Base-by-base conservation (phyloP, 2,797 vertebrate species). In the Molossus molossus region DNA sequence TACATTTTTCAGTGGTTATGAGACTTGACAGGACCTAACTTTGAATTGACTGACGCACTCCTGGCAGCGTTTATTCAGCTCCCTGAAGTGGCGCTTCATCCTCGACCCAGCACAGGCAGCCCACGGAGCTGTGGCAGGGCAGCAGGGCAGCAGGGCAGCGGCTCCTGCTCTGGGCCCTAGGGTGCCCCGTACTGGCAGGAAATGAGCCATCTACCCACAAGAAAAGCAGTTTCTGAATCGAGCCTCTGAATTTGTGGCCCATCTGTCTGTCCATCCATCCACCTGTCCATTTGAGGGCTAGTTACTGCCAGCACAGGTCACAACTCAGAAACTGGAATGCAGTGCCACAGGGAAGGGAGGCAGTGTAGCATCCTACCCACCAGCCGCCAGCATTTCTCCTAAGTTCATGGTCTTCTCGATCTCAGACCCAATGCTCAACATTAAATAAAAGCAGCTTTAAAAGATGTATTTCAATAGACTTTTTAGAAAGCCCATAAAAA, bases 11-110 rank as follows among this genome's bases (percentile, higher is more conserved):
- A 94, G 89, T 69, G 87, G 55, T 92, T 95, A 64, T 5, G 1
- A 91, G 91, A 94, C 92, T 89, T 96, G 94, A 96, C 86, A 95
- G 92, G 82, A 75, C 91, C 95, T 86, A 81, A 93, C 90, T 94
- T 88, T 65, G 88, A 94, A 92, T 58, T 94, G 96, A 94, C 90
- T 91, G 85, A 91, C 92, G 65, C 90, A 55, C 75, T 89, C 73
- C 79, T 84, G 96, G 62, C 80, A 90, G 89, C 75, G 45, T 84
- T 96, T 69, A 87, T 83, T 96, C 91, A 91, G 87, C 88, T 94
- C 85, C 83, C 65, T 40, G 58, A 83, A 50, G 65, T 84, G 75
- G 87, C 21, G 17, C 76, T 92, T 86, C 82, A 2, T 87, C n/a
- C 62, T 45, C 5, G 45, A 45, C 55, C 58, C 73, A 48, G 67